Conservation (phyloP, 2,888 invertebrate genomes). For the Andrena bicolor region DNA sequence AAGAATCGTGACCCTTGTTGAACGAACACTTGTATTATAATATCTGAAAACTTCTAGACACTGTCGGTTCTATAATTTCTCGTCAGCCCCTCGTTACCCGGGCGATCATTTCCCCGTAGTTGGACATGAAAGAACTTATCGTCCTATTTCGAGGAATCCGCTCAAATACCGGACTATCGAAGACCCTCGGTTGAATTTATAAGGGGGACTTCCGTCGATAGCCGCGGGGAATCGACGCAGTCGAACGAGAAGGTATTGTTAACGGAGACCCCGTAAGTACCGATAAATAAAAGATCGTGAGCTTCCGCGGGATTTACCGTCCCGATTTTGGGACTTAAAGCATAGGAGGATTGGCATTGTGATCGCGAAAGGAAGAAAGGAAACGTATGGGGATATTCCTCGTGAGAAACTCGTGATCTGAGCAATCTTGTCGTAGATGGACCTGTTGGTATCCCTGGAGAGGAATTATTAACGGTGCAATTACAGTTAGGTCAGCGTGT, state of each 20-base stretch:
- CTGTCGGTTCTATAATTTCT: constrained; percentile 2
- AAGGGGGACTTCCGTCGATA: constrained; percentile 55
- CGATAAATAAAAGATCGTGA: constrained; percentile 80
- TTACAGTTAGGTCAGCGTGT: not conserved
- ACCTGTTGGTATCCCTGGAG: not conserved
- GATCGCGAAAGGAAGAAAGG: constrained; percentile 44
- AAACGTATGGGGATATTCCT: constrained; percentile 46
- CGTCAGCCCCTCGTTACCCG: constrained; percentile 28
- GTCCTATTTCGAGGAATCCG: constrained; percentile 60
- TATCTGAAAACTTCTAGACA: not conserved
- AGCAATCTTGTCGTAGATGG: constrained; percentile 30
- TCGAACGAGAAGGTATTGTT: constrained; percentile 74
- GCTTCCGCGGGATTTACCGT: constrained; percentile 78
- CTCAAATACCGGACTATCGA: constrained; percentile 51
- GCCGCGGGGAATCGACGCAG: constrained; percentile 64
- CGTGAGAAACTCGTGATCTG: constrained; percentile 43
- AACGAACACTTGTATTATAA: not conserved
- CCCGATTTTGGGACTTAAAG: constrained; percentile 79
- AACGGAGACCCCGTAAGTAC: constrained; percentile 76
- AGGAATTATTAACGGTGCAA: not conserved
- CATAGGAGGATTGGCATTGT: constrained; percentile 61
- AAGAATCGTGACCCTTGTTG: not conserved
- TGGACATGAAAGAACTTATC: constrained; percentile 49
- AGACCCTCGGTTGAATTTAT: constrained; percentile 67
- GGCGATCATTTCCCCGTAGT: constrained; percentile 63